phyloP scores from a whole-genome alignment of 2,888 invertebrate genomes.

The Luperina nickerlii region DNA sequence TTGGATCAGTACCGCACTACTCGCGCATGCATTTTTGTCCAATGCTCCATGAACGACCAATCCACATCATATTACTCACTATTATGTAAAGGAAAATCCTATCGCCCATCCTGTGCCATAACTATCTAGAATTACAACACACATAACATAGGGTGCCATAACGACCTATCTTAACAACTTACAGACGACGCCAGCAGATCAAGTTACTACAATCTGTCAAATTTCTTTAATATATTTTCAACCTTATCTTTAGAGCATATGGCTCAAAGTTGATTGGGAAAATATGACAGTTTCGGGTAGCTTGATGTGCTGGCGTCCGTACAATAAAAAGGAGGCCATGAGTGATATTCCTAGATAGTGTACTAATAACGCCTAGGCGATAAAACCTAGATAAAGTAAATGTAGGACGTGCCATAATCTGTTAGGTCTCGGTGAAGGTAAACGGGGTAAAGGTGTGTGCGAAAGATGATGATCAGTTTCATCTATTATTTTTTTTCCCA shows the following conservation, averaged over 20 bases:
- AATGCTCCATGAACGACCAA: too few species aligned
- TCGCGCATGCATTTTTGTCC: too few species aligned
- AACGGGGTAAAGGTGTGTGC: constrained; percentile 46
- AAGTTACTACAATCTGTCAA: too few species aligned
- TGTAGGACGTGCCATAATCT: constrained; percentile 33
- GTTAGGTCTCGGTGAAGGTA: constrained; percentile 69
- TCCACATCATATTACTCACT: background rate
- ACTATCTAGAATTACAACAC: background rate
- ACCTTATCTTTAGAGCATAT: too few species aligned
- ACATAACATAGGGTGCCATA: background rate
- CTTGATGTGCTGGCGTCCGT: background rate
- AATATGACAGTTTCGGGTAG: too few species aligned
- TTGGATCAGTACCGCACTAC: too few species aligned
- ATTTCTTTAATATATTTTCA: too few species aligned
- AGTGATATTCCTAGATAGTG: background rate
- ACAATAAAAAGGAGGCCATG: constrained; percentile 3
- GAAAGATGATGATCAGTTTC: background rate
- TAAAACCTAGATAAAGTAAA: constrained; percentile 42
- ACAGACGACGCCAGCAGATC: too few species aligned
- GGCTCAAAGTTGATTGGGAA: too few species aligned
- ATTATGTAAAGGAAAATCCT: background rate
- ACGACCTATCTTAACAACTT: constrained; percentile 1
- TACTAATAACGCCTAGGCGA: constrained; percentile 7
- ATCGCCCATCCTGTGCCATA: background rate
- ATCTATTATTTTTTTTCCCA: background rate